phyloP scores from a whole-genome alignment of 2,113 vertebrate species.

The Genyomyrus donnyi region DNA sequence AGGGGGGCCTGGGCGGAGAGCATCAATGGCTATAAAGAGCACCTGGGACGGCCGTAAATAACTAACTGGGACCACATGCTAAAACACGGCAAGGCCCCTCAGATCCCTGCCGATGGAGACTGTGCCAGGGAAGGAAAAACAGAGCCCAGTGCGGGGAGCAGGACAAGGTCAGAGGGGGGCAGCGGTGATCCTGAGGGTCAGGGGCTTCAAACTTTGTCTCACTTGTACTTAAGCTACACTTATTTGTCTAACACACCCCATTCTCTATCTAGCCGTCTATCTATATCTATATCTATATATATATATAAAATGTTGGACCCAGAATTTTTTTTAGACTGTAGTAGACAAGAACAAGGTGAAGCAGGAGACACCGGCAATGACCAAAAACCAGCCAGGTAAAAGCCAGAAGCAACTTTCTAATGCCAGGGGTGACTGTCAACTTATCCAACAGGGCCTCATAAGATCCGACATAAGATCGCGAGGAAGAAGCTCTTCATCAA shows the following conservation, averaged over 20 bases:
- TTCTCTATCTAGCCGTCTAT: background rate
- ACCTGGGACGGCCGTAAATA: constrained; percentile 45
- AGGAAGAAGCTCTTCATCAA: background rate
- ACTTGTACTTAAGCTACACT: background rate
- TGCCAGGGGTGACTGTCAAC: background rate
- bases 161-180: background rate
- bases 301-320: too few species aligned
- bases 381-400: background rate
- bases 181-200: background rate
- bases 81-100: constrained; percentile 23
- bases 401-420: background rate
- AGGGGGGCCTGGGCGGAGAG: background rate
- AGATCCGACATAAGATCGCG: background rate
- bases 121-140: constrained; percentile 34
- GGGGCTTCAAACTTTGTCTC: background rate
- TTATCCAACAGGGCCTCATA: background rate
- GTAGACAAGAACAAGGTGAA: background rate
- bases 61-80: constrained; percentile 33
- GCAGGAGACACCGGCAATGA: background rate
- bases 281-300: too few species aligned
- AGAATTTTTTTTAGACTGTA: background rate
- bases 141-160: background rate
- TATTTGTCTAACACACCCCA: background rate
- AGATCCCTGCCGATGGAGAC: constrained; percentile 37
- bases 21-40: constrained; percentile 20